These are phyloP conservation scores for Branchipolynoe longqiensis DNA, from an alignment of 2,888 invertebrate species.

Conservation along the genomic window DNA sequence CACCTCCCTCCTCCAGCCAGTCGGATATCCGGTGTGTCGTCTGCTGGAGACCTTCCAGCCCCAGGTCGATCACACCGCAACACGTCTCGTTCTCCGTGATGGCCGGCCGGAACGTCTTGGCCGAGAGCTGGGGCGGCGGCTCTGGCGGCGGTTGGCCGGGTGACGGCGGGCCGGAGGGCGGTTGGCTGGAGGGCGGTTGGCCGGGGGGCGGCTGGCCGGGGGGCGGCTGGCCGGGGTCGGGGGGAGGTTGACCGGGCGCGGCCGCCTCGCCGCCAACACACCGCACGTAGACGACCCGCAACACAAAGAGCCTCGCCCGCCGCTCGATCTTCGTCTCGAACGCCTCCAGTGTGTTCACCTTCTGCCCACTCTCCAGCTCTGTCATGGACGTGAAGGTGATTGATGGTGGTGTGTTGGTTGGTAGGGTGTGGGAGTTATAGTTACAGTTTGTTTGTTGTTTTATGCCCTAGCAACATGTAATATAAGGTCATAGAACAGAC, in stretches of 20 bases:
- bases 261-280: conserved; percentile 5
- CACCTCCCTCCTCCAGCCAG: conserved; percentile 53
- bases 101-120: conserved; percentile 45
- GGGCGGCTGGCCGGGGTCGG: background rate
- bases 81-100: conserved; percentile 42
- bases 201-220: background rate
- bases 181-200: background rate
- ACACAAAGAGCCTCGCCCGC: conserved; percentile 40
- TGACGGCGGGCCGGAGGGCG: too few relatives aligned
- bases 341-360: conserved; percentile 53
- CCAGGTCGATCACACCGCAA: conserved; percentile 36
- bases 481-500: too few relatives aligned
- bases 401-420: too few relatives aligned
- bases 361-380: conserved; percentile 47
- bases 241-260: too few relatives aligned
- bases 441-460: too few relatives aligned
- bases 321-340: conserved; percentile 48
- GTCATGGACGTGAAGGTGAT: background rate
- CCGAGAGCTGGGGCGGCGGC: conserved; percentile 33
- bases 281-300: conserved; percentile 45
- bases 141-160: too few relatives aligned
- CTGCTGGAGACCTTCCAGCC: conserved; percentile 37
- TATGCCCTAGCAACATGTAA: too few relatives aligned
- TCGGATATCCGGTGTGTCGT: conserved; percentile 31
- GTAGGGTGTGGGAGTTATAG: too few relatives aligned